These are phyloP conservation scores for Latheticus oryzae DNA, from an alignment of 2,888 invertebrate genomes.

Conservation along the genomic window DNA sequence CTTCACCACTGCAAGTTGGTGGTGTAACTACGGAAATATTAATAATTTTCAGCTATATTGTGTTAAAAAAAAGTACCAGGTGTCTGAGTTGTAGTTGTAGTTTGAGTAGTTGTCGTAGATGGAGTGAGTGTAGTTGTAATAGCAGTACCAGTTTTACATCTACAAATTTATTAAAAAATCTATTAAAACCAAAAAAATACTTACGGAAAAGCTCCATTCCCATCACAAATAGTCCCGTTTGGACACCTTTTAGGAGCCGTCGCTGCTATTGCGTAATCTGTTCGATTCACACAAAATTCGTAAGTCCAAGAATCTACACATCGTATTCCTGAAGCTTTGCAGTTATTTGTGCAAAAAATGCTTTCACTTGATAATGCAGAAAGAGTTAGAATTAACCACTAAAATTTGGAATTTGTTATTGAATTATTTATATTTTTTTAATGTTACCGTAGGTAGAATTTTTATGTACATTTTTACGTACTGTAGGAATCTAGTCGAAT, in stretches of 20 bases:
- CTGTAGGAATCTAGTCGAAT: no score
- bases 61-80: no score
- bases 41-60: no score
- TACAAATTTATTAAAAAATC: slow-evolving; percentile 3
- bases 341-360: slow-evolving; percentile 5
- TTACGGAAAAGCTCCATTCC: slow-evolving; percentile 19
- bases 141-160: slow-evolving; percentile 20
- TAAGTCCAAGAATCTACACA: slow-evolving; percentile 10
- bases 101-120: no score
- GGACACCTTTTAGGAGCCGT: slow-evolving; percentile 6
- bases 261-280: not conserved
- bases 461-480: no score
- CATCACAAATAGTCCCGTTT: slow-evolving; percentile 14
- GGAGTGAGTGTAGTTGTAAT: slow-evolving; percentile 10
- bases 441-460: no score
- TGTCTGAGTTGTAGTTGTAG: no score
- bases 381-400: not conserved
- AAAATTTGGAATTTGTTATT: not conserved
- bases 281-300: slow-evolving; percentile 5
- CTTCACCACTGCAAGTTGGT: slow-evolving; percentile 6
- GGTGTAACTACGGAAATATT: slow-evolving; percentile 8
- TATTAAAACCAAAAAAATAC: not conserved
- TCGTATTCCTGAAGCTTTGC: slow-evolving; percentile 4
- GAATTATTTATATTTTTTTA: no score
- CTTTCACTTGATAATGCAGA: not conserved